Evolutionary conservation across 2,113 vertebrate genomes (phyloP).

Genomic region (Scartelaos histophorus): DNA sequence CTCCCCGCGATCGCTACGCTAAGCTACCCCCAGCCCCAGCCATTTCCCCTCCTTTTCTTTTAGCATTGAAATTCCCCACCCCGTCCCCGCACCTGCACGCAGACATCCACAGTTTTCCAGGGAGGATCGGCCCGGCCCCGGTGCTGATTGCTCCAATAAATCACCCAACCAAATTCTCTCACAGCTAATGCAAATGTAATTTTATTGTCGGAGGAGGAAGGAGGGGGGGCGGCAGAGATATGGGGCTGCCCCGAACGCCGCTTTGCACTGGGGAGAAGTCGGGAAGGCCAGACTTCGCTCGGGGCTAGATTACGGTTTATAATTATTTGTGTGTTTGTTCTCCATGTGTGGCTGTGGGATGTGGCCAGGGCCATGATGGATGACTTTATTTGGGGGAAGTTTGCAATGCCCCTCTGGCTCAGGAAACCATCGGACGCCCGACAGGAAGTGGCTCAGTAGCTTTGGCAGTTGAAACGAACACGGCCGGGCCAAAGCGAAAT

Average conservation of each 20-base stretch:
- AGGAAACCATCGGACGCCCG: conserved; percentile 82
- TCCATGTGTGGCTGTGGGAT: conserved; percentile 80
- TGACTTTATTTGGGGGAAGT: conserved; percentile 88
- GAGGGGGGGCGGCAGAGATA: conserved; percentile 49
- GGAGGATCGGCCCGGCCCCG: conserved; percentile 59
- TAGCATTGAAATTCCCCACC: conserved; percentile 45
- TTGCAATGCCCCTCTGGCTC: conserved; percentile 79
- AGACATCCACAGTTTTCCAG: conserved; percentile 11
- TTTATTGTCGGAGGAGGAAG: conserved; percentile 70
- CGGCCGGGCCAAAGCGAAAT: not conserved
- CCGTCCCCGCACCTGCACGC: conserved; percentile 34
- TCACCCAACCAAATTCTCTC: conserved; percentile 81
- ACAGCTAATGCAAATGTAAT: conserved; percentile 85
- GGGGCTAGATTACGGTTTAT: conserved; percentile 81
- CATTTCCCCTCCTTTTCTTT: conserved; percentile 56
- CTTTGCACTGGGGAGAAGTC: conserved; percentile 54
- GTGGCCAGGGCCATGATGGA: conserved; percentile 86
- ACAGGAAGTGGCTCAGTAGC: conserved; percentile 82
- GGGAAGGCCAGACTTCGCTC: conserved; percentile 82
- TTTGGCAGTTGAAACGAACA: not conserved
- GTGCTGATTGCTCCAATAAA: conserved; percentile 84
- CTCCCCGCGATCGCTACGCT: conserved; percentile 64
- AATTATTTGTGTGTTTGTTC: conserved; percentile 87
- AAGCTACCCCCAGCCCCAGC: conserved; percentile 57
- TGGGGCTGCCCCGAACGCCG: conserved; percentile 40